A percentile compares a stretch with the other conserved stretches of the same genome.
Evolutionary conservation across 2,888 invertebrate species (phyloP).

Genomic region (Limnephilus rhombicus): DNA sequence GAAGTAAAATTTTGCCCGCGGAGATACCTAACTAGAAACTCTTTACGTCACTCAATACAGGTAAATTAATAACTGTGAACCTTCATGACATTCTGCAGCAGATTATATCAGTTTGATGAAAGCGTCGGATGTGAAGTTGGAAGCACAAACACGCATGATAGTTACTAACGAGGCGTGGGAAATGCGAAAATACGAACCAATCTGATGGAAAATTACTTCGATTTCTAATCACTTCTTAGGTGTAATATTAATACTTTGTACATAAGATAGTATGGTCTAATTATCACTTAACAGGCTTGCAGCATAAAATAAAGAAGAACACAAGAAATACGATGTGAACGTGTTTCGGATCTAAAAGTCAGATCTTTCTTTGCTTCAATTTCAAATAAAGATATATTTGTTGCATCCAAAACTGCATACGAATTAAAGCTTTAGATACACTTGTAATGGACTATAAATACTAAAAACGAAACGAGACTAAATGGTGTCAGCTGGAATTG

Average conservation of each 20-base stretch:
- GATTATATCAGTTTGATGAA: slow-evolving; percentile 9
- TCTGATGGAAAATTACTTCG: background rate
- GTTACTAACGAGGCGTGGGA: background rate
- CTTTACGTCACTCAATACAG: background rate
- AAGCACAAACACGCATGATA: background rate
- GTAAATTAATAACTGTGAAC: slow-evolving; percentile 1
- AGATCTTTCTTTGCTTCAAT: no score
- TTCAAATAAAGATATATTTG: no score
- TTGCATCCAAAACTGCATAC: no score
- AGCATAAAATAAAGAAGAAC: no score
- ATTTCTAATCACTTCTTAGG: background rate
- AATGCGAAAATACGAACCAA: background rate
- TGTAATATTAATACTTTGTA: background rate
- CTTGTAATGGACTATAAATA: no score
- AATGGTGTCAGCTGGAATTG: no score
- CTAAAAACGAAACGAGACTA: no score
- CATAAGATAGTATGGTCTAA: background rate
- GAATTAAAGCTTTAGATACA: no score
- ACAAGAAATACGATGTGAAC: no score
- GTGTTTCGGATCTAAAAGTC: no score
- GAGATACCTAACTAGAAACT: background rate
- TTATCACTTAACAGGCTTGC: no score
- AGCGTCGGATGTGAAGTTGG: slow-evolving; percentile 18
- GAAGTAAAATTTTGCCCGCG: background rate
- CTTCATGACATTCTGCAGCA: background rate